Base-by-base conservation (phyloP, 2,797 vertebrate genomes). In the Typhlichthys eigenmanni region DNA sequence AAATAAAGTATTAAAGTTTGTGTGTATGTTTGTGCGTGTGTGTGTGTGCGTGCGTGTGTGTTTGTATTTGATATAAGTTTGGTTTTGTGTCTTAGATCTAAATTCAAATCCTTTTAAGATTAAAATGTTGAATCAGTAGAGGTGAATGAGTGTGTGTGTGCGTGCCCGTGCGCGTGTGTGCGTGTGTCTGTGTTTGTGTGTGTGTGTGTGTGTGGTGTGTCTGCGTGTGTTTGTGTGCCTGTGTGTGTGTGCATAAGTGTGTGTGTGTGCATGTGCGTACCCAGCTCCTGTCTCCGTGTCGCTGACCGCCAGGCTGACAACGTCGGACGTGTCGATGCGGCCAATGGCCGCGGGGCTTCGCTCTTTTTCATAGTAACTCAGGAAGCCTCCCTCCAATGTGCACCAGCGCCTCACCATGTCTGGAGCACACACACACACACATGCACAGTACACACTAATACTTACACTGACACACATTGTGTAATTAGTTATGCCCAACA, bases 311-410 rank as follows among this genome's bases (percentile, higher is more conserved):
- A 98, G 90, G 1, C 1, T 88, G 72, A 95, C 70, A 5, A 38
- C 34, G 34, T 38, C 34, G 34, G 34, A 38, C 34, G 34, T 38
- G 53, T 95, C 93, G 82, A 97, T 90, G 72, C 95, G 93, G 64
- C 96, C 94, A 13, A 91, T 89, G 38, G 96, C 91, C 3, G 87
- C 75, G 1, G 92, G 77, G 47, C 87, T 92, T 47, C 92, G 92
- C 81, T 96, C 94, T 60, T 87, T 95, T 85, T 98, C 97, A 34
- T 98, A 98, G 85, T 95, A 98, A 79, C 92, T 97, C 75, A 98
- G 86, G 79, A 95, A 96, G 55, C 95, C 94, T 4, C 95, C 95
- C 91, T 98, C 97, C 69, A 98, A 79, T 1, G 96, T 95, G 66
- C 97, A 99, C 97, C 96, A 99, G 17, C 93, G 95, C 32, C 84